Evolutionary conservation across 2,113 vertebrate genomes (phyloP), one percentile per base, ranked within the genome.

Genomic region (Copsychus sechellarum): DNA sequence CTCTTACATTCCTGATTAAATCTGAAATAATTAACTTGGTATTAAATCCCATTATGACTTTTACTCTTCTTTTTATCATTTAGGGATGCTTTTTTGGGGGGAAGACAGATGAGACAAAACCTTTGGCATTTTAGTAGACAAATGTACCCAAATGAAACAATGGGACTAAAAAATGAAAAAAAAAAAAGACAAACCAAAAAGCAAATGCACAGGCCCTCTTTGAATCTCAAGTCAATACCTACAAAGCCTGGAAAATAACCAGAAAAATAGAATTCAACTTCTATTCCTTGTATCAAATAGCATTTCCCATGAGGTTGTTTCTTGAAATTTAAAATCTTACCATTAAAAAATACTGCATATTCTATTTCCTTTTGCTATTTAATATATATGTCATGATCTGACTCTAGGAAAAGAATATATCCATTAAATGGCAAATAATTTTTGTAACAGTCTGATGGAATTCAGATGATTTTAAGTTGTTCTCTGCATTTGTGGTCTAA

Each of bases 351-450:
- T 79, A 91, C 5, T 74, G 38, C 62, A 72, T 58, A 65, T n/a
- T 58, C 65, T 69, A 80, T 61, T 88, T 93, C 38, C 40, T 62
- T 81, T 95, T 84, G 64, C 64, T 93, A 81, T 81, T 91, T 95
- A 95, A 92, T 93, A 69, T 31, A 65, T 61, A 84, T 96, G 73
- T 83, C 82, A 97, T 10, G 16, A 90, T 94, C 28, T 95, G 50
- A 34, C 50, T 93, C 66, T 72, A 86, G 48, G 90, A 96, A 97
- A 87, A 95, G 25, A 95, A 82, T 83, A 74, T 66, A 91, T 71
- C 85, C 73, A 91, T 89, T 85, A 70, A 71, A 71, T 21, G 4
- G 57, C 26, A 96, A 86, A 60, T 48, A 18, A 76, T 89, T 81
- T 96, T 93, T 91, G 26, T 62, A 92, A 84, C 22, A 77, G 28